Conservation (phyloP, 2,888 invertebrate species). For the Girardia tigrina region DNA sequence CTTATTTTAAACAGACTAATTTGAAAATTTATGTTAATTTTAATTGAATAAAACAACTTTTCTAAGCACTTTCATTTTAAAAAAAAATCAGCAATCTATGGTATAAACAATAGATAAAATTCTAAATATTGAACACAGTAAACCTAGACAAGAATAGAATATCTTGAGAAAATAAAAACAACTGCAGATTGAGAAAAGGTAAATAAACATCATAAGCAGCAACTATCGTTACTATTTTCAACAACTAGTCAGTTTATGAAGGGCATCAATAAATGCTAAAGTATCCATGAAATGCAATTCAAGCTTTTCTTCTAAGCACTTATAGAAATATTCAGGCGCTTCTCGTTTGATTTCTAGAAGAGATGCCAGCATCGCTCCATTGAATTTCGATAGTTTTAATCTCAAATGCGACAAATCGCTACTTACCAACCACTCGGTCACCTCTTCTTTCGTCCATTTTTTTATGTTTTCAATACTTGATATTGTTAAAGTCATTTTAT, state of each 20-base stretch:
- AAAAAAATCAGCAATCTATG: constrained; percentile 23
- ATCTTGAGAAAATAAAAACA: constrained; percentile 19
- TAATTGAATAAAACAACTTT: no score
- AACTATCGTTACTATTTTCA: not conserved
- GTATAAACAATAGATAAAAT: constrained; percentile 18
- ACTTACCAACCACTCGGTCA: constrained; percentile 17
- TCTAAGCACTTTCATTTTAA: constrained; percentile 5
- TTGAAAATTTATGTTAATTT: no score
- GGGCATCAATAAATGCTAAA: constrained; percentile 42
- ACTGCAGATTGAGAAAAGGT: constrained; percentile 23
- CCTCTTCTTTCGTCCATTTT: constrained; percentile 21
- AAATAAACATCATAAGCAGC: constrained; percentile 23
- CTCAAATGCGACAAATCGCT: constrained; percentile 19
- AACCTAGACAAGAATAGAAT: constrained; percentile 17
- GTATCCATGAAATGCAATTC: constrained; percentile 43
- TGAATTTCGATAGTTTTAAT: constrained; percentile 40
- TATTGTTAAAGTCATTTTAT: not conserved
- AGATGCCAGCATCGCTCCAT: constrained; percentile 42
- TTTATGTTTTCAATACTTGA: constrained; percentile 2
- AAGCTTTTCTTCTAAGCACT: constrained; percentile 42
- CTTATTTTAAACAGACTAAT: no score
- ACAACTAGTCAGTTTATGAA: constrained; percentile 38
- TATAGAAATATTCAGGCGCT: constrained; percentile 45
- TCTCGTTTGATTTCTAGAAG: constrained; percentile 42
- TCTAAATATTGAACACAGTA: constrained; percentile 18